phyloP scores from a whole-genome alignment of 2,797 vertebrate species.

The Propithecus deckenii region DNA sequence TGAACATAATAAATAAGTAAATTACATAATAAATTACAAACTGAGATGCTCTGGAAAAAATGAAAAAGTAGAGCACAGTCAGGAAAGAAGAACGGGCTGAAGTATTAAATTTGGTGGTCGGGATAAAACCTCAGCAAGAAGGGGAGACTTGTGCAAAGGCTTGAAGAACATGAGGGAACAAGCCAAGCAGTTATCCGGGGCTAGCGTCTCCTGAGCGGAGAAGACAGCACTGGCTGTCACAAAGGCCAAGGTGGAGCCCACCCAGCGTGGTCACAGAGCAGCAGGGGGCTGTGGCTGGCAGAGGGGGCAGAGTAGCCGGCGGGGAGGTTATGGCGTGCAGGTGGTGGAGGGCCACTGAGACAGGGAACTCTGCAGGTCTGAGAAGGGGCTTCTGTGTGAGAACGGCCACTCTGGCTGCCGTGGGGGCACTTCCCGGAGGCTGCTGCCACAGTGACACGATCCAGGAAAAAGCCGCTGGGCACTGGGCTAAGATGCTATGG shows the following conservation, averaged over 20 bases:
- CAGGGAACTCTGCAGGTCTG: neutral
- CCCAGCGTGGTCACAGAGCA: neutral
- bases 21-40: neutral
- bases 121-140: neutral
- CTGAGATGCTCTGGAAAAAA: neutral
- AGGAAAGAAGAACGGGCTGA: neutral
- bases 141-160: neutral
- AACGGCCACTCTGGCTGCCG: neutral
- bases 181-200: neutral
- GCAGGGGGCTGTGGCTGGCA: neutral
- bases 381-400: neutral
- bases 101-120: neutral
- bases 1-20: neutral
- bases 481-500: neutral
- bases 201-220: neutral
- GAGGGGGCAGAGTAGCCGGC: too few species aligned
- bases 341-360: neutral
- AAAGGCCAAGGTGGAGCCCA: neutral
- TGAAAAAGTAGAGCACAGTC: neutral
- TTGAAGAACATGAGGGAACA: neutral
- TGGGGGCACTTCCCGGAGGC: neutral
- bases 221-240: neutral
- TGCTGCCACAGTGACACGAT: neutral
- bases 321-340: fast-evolving
- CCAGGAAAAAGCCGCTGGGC: neutral